Conservation (phyloP, 2,113 vertebrate species). For the Zosterops lateralis region DNA sequence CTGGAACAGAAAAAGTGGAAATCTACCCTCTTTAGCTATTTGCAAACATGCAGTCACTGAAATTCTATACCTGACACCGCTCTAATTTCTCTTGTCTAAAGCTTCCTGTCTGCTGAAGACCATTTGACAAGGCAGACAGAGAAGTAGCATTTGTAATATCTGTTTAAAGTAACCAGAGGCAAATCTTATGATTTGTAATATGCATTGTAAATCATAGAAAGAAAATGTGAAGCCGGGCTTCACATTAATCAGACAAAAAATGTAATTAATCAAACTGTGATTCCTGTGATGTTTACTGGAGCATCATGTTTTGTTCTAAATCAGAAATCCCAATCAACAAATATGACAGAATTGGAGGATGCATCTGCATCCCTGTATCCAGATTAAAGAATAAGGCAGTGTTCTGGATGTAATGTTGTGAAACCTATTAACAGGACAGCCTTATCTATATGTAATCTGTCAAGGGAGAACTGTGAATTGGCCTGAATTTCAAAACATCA, state of each 20-base stretch:
- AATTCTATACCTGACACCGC: constrained; percentile 31
- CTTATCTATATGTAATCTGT: not conserved
- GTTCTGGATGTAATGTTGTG: not conserved
- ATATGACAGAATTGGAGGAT: not conserved
- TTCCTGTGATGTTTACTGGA: not conserved
- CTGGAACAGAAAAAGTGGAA: constrained; percentile 55
- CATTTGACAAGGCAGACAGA: constrained; percentile 40
- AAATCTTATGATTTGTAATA: constrained; percentile 18
- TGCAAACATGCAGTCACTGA: constrained; percentile 38
- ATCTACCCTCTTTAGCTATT: constrained; percentile 47
- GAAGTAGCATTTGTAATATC: constrained; percentile 12
- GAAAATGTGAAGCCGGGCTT: constrained; percentile 1
- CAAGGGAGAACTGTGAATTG: not conserved
- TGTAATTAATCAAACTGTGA: not conserved
- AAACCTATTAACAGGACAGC: not conserved
- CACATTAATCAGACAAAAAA: not conserved
- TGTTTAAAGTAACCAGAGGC: constrained; percentile 28
- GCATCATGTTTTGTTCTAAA: not conserved
- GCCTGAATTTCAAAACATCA: fast-evolving
- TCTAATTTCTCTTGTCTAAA: constrained; percentile 62
- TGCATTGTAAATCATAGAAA: not conserved
- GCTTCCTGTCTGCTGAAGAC: constrained; percentile 34
- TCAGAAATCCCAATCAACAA: not conserved
- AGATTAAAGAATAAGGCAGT: not conserved
- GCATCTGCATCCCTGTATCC: not conserved